Conservation (phyloP, 2,888 invertebrate species). For the Pterostichus niger region DNA sequence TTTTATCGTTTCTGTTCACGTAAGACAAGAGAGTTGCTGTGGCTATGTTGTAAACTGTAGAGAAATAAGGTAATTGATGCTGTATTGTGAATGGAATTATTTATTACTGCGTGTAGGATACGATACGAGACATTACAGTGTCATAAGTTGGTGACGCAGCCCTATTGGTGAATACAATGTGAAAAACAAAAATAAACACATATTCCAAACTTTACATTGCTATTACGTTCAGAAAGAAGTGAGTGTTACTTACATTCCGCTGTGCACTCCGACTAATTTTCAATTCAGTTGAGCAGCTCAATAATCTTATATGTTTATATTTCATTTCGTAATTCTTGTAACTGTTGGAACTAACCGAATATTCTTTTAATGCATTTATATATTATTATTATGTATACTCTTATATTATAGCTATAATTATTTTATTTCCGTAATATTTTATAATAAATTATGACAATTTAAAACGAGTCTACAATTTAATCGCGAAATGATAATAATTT, state of each 20-base stretch:
- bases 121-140: constrained; percentile 48
- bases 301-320: constrained; percentile 46
- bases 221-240: constrained; percentile 21
- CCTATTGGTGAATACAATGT: constrained; percentile 60
- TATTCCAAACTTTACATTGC: neutral
- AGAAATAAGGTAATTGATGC: constrained; percentile 6
- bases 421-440: constrained; percentile 64
- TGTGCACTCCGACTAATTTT: constrained; percentile 36
- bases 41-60: neutral
- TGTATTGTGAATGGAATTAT: constrained; percentile 22
- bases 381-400: constrained; percentile 63
- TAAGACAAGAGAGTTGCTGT: constrained; percentile 1
- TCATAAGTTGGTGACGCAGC: constrained; percentile 52
- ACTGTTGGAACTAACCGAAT: constrained; percentile 45
- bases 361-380: constrained; percentile 65
- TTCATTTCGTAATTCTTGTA: constrained; percentile 61
- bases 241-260: constrained; percentile 56
- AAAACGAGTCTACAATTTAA: constrained; percentile 52
- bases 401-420: constrained; percentile 62
- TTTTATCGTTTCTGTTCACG: constrained; percentile 35
- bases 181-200: constrained; percentile 15
- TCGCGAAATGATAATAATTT: constrained; percentile 48
- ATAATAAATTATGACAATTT: constrained; percentile 56
- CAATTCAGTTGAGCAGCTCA: constrained; percentile 59
- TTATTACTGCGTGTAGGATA: constrained; percentile 17